phyloP scores from a whole-genome alignment of 1,140 invertebrate species.

The Polypedilum vanderplanki region DNA sequence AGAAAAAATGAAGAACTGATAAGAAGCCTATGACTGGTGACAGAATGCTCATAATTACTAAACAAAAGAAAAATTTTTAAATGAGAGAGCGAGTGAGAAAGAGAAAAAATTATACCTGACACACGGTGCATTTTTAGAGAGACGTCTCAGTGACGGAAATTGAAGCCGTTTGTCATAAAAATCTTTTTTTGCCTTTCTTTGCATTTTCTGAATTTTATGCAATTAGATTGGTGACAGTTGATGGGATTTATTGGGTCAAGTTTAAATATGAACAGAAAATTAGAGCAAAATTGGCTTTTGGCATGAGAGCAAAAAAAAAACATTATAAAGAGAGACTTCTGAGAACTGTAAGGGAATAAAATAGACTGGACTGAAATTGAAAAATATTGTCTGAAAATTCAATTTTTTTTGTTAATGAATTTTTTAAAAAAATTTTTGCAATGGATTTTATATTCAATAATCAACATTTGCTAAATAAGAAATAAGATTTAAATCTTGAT shows the following conservation, averaged over 20 bases:
- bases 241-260: background rate
- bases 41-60: constrained; percentile 8
- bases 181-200: background rate
- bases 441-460: too few relatives aligned
- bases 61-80: background rate
- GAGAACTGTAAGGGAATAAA: too few relatives aligned
- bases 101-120: background rate
- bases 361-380: too few relatives aligned
- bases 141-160: constrained; percentile 10
- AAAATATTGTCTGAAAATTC: too few relatives aligned
- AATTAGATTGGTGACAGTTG: constrained; percentile 5
- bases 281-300: too few relatives aligned
- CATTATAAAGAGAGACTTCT: too few relatives aligned
- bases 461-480: too few relatives aligned
- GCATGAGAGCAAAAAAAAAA: too few relatives aligned
- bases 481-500: too few relatives aligned
- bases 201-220: background rate
- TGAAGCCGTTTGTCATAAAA: constrained; percentile 2
- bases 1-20: background rate
- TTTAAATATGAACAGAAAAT: too few relatives aligned
- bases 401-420: too few relatives aligned
- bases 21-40: background rate
- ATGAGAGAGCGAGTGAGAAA: background rate
- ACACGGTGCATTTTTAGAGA: background rate
- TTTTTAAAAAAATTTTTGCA: too few relatives aligned